Evolutionary conservation across 2,888 invertebrate genomes (phyloP).

Genomic region (Chirona hameri): DNA sequence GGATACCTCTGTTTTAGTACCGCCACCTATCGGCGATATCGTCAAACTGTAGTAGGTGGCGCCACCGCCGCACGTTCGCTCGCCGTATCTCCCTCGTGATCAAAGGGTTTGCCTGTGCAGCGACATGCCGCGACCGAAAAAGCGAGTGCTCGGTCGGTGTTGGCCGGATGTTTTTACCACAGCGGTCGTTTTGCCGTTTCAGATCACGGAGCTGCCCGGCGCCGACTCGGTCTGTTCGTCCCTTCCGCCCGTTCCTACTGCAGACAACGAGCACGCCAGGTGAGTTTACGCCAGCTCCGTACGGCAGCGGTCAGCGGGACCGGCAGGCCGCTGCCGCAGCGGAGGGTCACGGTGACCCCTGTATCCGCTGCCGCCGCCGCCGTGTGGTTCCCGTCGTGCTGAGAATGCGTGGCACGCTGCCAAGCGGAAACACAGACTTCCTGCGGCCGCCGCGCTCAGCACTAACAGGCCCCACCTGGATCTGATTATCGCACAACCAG

Average conservation of each 20-base stretch:
- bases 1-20: too few species aligned
- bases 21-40: neutral
- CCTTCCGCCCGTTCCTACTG: neutral
- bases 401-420: neutral
- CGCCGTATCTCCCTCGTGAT: neutral
- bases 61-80: neutral
- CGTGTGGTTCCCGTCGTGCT: too few species aligned
- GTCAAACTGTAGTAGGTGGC: neutral
- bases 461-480: neutral
- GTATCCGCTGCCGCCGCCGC: too few species aligned
- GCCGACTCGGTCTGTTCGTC: neutral
- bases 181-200: neutral
- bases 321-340: too few species aligned
- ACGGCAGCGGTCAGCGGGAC: too few species aligned
- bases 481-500: neutral
- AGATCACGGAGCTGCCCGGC: slow-evolving; percentile 13
- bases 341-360: too few species aligned
- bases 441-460: neutral
- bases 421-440: neutral
- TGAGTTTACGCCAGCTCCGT: neutral
- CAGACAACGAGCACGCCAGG: neutral
- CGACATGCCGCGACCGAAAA: neutral
- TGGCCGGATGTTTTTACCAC: neutral
- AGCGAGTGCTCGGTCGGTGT: neutral
- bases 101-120: neutral